phyloP scores from a whole-genome alignment of 2,888 invertebrate genomes.

The Caenorhabditis macrosperma region DNA sequence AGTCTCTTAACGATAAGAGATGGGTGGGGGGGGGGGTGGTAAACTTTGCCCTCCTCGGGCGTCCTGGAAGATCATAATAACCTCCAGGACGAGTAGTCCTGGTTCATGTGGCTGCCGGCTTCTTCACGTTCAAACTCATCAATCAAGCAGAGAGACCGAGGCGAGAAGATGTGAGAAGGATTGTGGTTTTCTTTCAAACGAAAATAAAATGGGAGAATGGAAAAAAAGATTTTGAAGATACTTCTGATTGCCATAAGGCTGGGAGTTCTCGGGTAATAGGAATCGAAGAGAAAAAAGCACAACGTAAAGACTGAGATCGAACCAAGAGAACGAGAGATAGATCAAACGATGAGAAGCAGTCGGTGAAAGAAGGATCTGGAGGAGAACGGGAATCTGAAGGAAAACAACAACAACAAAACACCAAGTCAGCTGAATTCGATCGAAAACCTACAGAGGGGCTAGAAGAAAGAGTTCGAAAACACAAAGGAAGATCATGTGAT shows the following conservation, averaged over 20 bases:
- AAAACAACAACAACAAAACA: not conserved
- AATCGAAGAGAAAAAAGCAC: not conserved
- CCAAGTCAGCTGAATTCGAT: not conserved
- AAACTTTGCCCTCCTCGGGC: slow-evolving; percentile 5
- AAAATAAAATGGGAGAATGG: slow-evolving; percentile 14
- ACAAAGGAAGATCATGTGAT: not conserved
- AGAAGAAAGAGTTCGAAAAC: not conserved
- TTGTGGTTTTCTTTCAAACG: slow-evolving; percentile 87
- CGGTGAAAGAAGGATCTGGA: not conserved
- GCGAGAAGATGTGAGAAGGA: slow-evolving; percentile 89
- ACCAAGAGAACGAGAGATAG: not conserved
- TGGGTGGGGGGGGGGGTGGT: not conserved
- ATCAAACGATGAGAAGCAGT: slow-evolving; percentile 2
- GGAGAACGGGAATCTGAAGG: not conserved
- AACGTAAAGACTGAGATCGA: not conserved
- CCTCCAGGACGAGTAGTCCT: not conserved
- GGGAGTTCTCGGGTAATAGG: not conserved
- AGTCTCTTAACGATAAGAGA: not conserved
- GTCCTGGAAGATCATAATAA: slow-evolving; percentile 3
- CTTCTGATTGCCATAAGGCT: not conserved
- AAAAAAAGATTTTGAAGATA: too few species aligned
- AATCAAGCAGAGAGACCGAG: not conserved
- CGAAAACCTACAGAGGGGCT: not conserved
- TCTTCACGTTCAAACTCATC: not conserved
- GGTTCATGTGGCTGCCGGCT: not conserved